Conservation (phyloP, 2,113 vertebrate species). For the Typhlomys cinereus region DNA sequence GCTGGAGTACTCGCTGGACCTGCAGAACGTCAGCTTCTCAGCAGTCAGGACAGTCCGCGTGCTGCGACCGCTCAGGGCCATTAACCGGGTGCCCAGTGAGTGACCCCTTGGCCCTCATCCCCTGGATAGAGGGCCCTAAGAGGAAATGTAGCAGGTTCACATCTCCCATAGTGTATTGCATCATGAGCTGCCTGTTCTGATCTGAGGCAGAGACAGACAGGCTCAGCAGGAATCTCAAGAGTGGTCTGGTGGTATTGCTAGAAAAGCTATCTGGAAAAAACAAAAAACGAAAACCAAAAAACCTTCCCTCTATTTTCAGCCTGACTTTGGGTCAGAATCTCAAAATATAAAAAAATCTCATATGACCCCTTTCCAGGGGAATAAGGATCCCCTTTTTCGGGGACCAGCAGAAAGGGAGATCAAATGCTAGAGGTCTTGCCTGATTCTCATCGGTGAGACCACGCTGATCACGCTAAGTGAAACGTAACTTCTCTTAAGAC, state of each 20-base stretch:
- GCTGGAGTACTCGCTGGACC: constrained; percentile 98
- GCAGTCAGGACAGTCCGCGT: constrained; percentile 97
- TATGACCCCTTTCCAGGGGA: not conserved
- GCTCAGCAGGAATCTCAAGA: not conserved
- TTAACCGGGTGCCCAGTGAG: constrained; percentile 98
- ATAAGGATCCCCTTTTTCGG: too few relatives aligned
- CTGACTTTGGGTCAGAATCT: constrained; percentile 9
- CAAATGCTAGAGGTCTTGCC: not conserved
- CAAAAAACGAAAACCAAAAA: too few relatives aligned
- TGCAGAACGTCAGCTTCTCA: constrained; percentile 98
- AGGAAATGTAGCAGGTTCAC: constrained; percentile 6
- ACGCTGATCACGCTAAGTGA: not conserved
- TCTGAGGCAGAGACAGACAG: not conserved
- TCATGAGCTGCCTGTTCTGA: not conserved
- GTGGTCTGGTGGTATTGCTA: not conserved
- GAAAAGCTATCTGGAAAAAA: not conserved
- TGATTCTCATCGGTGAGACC: not conserved
- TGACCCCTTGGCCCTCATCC: constrained; percentile 74
- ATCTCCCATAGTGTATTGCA: not conserved
- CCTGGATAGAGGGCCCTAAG: constrained; percentile 28
- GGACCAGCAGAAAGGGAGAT: not conserved
- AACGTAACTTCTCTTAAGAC: constrained; percentile 3
- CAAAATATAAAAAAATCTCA: constrained; percentile 34
- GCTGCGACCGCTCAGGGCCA: constrained; percentile 96
- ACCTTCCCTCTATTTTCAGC: not conserved